A percentile compares a stretch with the other conserved stretches of the same genome.
Conservation (phyloP, 2,888 invertebrate species). For the Zygaena filipendulae region DNA sequence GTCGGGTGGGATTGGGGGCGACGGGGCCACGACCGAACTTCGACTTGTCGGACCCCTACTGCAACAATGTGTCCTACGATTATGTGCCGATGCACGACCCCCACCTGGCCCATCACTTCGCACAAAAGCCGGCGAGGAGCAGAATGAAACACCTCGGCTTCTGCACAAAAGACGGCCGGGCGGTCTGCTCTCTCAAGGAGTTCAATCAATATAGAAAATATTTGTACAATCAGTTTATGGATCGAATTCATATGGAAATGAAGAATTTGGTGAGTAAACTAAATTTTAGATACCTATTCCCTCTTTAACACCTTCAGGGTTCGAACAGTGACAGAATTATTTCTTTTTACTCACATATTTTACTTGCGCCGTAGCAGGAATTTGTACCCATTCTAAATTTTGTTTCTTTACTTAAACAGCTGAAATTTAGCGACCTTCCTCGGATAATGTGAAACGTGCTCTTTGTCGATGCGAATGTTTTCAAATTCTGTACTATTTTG, state of each 20-base stretch:
- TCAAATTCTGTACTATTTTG: too few relatives aligned
- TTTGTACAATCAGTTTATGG: conserved; percentile 65
- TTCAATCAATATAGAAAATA: conserved; percentile 73
- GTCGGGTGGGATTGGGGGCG: conserved; percentile 41
- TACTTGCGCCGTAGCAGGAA: too few relatives aligned
- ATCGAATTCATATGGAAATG: conserved; percentile 57
- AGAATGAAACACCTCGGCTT: conserved; percentile 63
- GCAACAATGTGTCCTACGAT: conserved; percentile 54
- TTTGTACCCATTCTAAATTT: too few relatives aligned
- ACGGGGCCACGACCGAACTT: conserved; percentile 38
- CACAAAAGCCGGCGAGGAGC: conserved; percentile 39
- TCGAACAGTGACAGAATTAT: too few relatives aligned
- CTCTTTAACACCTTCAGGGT: too few relatives aligned
- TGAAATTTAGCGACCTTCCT: too few relatives aligned
- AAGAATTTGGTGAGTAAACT: conserved; percentile 37
- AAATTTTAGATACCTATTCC: too few relatives aligned
- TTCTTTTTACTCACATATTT: too few relatives aligned
- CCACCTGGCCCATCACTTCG: conserved; percentile 62
- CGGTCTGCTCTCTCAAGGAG: conserved; percentile 71
- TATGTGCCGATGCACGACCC: conserved; percentile 71
- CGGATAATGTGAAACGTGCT: too few relatives aligned
- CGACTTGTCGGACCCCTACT: conserved; percentile 54
- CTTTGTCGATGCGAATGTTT: too few relatives aligned
- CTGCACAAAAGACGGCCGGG: conserved; percentile 68
- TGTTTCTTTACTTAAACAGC: too few relatives aligned